Evolutionary conservation across 2,113 vertebrate genomes (phyloP), one percentile per base, ranked within the genome.

Genomic region (Chauna torquata): DNA sequence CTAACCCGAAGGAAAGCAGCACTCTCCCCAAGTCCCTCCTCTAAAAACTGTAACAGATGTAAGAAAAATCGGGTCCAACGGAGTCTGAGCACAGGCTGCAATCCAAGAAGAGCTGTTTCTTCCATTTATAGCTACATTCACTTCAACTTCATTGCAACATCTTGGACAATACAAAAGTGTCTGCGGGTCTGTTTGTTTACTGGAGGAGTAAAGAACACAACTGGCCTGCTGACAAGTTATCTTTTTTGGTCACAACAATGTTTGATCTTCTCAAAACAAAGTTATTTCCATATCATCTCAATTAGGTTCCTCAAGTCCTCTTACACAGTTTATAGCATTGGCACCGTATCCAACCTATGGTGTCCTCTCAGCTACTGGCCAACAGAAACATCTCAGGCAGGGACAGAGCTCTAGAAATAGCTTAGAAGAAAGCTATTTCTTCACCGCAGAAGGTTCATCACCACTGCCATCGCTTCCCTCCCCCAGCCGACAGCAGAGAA

Each of bases 191-290:
- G 94, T 96, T 94, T 96, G 96, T 96, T 95, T 96, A 94, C 74
- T 91, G 95, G 78, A 83, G 75, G 75, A 94, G 90, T 82, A 86
- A 93, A 92, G 94, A 94, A 96, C 95, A 91, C 90, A 93, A 92
- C 75, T 97, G 96, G 96, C 92, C 84, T 79, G 80, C 85, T 88
- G 70, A 92, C 97, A 97, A 44, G 74, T 82, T 87, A 91, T 91
- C 80, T 87, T 58, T 79, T 79, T 57, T 71, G 62, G 82, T 91
- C 86, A 82, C 91, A 72, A 86, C 93, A 57, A 15, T 0, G 50
- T 98, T 91, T 97, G 96, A 97, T 97, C 96, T 97, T 91, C 83
- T 92, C 82, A 75, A 98, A 97, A 98, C 95, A 97, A 95, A 95
- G 75, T 96, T 96, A 94, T 96, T 94, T 92, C 82, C 49, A 83